A percentile compares a stretch with the other conserved stretches of the same genome.
Conservation (phyloP, 2,797 vertebrate genomes). For the Craterocephalus amniculus region DNA sequence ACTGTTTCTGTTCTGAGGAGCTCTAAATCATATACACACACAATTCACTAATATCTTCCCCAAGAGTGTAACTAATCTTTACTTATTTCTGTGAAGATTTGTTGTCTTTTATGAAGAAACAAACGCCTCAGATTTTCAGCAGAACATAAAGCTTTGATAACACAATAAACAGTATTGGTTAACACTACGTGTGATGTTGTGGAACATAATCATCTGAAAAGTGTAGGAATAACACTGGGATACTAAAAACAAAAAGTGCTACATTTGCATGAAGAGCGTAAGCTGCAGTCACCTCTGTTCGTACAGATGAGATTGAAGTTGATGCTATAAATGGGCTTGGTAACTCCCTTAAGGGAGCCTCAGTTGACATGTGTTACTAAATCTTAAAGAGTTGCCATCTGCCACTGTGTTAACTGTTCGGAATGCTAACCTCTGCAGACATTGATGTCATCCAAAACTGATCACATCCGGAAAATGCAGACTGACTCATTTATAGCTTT, state of each 20-base stretch:
- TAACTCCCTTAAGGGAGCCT: conserved; percentile 80
- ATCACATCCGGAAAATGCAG: conserved; percentile 56
- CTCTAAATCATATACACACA: background rate
- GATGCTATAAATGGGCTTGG: conserved; percentile 82
- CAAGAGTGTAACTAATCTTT: background rate
- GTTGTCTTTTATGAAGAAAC: conserved; percentile 15
- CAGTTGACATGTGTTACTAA: conserved; percentile 85
- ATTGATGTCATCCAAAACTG: conserved; percentile 78
- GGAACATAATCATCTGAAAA: conserved; percentile 22
- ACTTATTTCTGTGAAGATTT: background rate
- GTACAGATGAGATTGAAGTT: conserved; percentile 76
- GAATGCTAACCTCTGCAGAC: conserved; percentile 80
- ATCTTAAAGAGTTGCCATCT: conserved; percentile 86
- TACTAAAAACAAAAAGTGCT: conserved; percentile 5
- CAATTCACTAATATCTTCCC: background rate
- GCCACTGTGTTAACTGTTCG: conserved; percentile 78
- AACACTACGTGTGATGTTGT: conserved; percentile 10
- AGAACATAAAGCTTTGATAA: background rate
- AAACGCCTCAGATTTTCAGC: background rate
- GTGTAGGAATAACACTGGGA: conserved; percentile 29
- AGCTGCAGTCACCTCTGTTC: conserved; percentile 70
- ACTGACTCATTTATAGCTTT: conserved; percentile 21
- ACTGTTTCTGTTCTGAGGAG: background rate
- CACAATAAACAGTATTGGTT: background rate
- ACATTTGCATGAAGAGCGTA: conserved; percentile 62